Evolutionary conservation across 1,140 invertebrate genomes (phyloP), one percentile per base, ranked within the genome.

Genomic region (Cyclina sinensis): DNA sequence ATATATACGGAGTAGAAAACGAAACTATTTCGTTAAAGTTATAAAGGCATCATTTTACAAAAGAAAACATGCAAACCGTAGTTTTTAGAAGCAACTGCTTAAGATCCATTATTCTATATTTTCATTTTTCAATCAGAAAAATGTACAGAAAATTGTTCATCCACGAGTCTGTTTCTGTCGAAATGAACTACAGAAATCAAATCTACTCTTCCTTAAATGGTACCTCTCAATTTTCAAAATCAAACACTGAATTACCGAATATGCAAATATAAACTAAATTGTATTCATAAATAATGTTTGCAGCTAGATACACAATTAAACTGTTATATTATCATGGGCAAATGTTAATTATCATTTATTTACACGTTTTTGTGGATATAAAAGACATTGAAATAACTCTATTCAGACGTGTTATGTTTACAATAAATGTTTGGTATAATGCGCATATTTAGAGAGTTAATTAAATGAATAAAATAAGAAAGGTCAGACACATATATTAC

Each of bases 81-180:
- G 65, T 70, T 70, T 70, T 70, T 70, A 12, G 9, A 4, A 70
- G 14, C 12, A 70, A 70, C 11, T 27, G 65, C 65, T 70, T 70
- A 7, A 70, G 37, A 37, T 70, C 65, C 65, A 70, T 70, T n/a
- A n/a, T n/a, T 4, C 21, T 37, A 35, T 21, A 27, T n/a, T 62
- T 27, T 18, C 12, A 54, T 54, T n/a, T n/a, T n/a, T n/a, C 43
- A 43, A 43, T 43, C 43, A 43, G 14, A 43, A 7, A 7, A 43
- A 43, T 4, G 5, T 43, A 43, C 43, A 7, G 43, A 54, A 14
- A 54, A 11, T 14, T 54, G 12, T 3, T 7, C 51, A n/a, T n/a
- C n/a, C 12, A 54, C 3, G 21, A 4, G 51, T 54, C 3, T 18
- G 51, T 3, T n/a, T 54, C 51, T 54, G 7, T 54, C 21, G 7